Conservation (phyloP, 2,797 vertebrate species). For the Pteropus rufus region DNA sequence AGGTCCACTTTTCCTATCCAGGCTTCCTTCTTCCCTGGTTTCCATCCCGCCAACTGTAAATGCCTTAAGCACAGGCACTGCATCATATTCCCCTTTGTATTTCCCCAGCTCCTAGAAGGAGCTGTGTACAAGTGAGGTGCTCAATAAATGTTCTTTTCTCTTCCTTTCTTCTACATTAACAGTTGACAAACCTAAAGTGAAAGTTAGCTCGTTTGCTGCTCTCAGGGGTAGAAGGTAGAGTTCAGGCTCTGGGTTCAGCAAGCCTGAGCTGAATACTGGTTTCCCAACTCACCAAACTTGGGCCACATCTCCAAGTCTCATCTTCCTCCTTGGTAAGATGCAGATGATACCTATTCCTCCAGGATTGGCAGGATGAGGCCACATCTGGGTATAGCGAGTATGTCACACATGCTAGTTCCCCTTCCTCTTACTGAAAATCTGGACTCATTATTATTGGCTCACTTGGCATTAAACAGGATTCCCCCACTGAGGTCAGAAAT, state of each 20-base stretch:
- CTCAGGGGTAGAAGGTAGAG: neutral
- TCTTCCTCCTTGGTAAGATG: neutral
- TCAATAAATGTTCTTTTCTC: neutral
- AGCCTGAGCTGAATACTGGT: neutral
- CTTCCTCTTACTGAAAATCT: neutral
- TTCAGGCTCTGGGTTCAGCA: neutral
- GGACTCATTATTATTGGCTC: neutral
- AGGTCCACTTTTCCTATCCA: neutral
- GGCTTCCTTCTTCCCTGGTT: neutral
- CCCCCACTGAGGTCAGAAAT: neutral
- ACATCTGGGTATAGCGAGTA: neutral
- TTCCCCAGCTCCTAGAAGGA: neutral
- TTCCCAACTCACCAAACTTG: neutral
- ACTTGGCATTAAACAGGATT: neutral
- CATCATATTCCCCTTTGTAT: neutral
- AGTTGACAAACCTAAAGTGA: neutral
- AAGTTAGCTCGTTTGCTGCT: neutral
- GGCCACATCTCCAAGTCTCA: neutral
- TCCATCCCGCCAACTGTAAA: fast-evolving
- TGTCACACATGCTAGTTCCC: neutral
- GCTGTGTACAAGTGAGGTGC: neutral
- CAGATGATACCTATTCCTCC: neutral
- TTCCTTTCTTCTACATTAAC: neutral
- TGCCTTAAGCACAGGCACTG: neutral
- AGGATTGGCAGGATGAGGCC: neutral